Evolutionary conservation across 2,888 invertebrate genomes (phyloP).

Genomic region (Metopia argyrocephala): DNA sequence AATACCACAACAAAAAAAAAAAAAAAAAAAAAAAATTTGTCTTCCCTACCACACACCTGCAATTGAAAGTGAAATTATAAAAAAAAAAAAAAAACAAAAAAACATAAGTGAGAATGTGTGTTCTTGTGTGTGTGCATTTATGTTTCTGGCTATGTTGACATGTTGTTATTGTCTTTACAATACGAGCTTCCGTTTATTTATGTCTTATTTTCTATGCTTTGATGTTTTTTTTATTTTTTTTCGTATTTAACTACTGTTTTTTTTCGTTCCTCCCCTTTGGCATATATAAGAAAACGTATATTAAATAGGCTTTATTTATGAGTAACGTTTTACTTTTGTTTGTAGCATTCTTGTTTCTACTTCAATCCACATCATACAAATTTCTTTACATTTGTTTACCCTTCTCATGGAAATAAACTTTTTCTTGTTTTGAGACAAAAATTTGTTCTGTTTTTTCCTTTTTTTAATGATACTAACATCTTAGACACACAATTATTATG

Average conservation of each 20-base stretch:
- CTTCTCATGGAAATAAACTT: too few relatives aligned
- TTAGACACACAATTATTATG: neutral
- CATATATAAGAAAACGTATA: neutral
- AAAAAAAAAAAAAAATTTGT: neutral
- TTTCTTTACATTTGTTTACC: too few relatives aligned
- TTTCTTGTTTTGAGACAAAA: too few relatives aligned
- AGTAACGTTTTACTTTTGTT: constrained; percentile 15
- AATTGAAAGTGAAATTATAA: too few relatives aligned
- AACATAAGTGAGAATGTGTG: neutral
- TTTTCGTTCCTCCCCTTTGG: neutral
- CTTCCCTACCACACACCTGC: neutral
- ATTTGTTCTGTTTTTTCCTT: too few relatives aligned
- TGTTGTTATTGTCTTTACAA: constrained; percentile 37
- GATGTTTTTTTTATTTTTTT: constrained; percentile 34
- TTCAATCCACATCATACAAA: too few relatives aligned
- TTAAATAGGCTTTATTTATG: neutral
- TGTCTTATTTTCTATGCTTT: constrained; percentile 43
- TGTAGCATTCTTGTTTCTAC: neutral
- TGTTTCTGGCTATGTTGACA: constrained; percentile 2
- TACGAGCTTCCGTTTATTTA: constrained; percentile 48
- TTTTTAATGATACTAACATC: too few relatives aligned
- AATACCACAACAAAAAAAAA: neutral
- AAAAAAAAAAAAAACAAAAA: neutral
- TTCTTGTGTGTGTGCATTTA: neutral
- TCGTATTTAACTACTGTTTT: neutral